Evolutionary conservation across 2,888 invertebrate species (phyloP).

Genomic region (Apamea sordens): DNA sequence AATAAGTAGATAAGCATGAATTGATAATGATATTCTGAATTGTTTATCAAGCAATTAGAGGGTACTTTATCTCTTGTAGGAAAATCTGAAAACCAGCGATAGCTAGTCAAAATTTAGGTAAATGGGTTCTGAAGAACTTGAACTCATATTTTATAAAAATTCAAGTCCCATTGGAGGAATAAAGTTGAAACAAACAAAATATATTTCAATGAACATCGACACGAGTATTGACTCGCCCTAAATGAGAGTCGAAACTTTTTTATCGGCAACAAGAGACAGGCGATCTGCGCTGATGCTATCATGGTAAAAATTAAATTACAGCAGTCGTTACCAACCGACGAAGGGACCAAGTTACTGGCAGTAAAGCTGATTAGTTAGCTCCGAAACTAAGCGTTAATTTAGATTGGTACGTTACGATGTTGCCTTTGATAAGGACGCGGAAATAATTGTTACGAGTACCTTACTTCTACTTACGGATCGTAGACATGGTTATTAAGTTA

Average conservation of each 20-base stretch:
- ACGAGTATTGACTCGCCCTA: conserved; percentile 68
- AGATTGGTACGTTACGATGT: conserved; percentile 72
- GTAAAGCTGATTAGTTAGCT: conserved; percentile 84
- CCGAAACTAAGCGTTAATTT: conserved; percentile 85
- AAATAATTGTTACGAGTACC: conserved; percentile 68
- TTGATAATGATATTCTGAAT: conserved; percentile 42
- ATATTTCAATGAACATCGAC: conserved; percentile 23
- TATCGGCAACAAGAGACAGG: conserved; percentile 72
- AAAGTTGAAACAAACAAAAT: conserved; percentile 7
- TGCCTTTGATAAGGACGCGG: conserved; percentile 68
- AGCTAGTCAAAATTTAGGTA: background rate
- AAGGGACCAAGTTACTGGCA: conserved; percentile 77
- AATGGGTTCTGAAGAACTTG: background rate
- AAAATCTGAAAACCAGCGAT: conserved; percentile 19
- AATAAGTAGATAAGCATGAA: conserved; percentile 43
- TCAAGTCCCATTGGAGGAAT: background rate
- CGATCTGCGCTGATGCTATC: conserved; percentile 72
- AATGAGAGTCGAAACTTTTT: conserved; percentile 75
- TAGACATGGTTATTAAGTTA: conserved; percentile 20
- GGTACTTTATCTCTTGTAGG: conserved; percentile 27
- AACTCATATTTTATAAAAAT: conserved; percentile 14
- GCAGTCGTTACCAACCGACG: conserved; percentile 73
- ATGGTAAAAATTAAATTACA: conserved; percentile 83
- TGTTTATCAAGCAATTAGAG: conserved; percentile 47
- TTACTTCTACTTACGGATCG: conserved; percentile 9